These are phyloP conservation scores for Stramonita haemastoma DNA, from an alignment of 2,888 invertebrate genomes.

Conservation along the genomic window DNA sequence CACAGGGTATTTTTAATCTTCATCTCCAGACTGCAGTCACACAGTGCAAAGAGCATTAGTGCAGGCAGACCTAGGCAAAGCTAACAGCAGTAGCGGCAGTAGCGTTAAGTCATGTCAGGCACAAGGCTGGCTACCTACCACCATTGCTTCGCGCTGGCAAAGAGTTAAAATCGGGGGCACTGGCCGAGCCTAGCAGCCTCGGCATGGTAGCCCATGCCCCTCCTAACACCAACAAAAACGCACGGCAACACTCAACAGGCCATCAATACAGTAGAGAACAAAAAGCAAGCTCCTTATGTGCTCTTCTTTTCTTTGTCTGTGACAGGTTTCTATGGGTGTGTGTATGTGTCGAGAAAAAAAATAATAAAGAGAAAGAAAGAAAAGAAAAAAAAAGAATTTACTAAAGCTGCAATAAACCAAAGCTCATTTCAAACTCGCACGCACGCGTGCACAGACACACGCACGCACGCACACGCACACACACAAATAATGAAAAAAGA, in stretches of 20 bases:
- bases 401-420: no score
- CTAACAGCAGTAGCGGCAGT: background rate
- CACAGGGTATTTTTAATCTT: no score
- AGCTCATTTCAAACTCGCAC: no score
- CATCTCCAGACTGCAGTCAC: background rate
- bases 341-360: background rate
- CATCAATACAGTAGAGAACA: background rate
- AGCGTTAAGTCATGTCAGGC: background rate
- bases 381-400: background rate
- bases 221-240: constrained; percentile 36
- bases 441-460: no score
- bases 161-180: constrained; percentile 73
- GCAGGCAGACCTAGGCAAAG: constrained; percentile 60
- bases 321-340: background rate
- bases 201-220: constrained; percentile 17
- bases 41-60: constrained; percentile 81
- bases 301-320: no score
- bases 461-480: no score
- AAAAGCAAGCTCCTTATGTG: background rate
- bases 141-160: constrained; percentile 37
- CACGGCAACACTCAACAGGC: background rate
- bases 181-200: constrained; percentile 74
- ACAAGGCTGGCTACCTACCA: constrained; percentile 36
- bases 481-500: no score
- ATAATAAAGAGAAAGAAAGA: background rate